A percentile compares a stretch with the other conserved stretches of the same genome.
Evolutionary conservation across 1,140 invertebrate species (phyloP).

Genomic region (Cherax quadricarinatus): DNA sequence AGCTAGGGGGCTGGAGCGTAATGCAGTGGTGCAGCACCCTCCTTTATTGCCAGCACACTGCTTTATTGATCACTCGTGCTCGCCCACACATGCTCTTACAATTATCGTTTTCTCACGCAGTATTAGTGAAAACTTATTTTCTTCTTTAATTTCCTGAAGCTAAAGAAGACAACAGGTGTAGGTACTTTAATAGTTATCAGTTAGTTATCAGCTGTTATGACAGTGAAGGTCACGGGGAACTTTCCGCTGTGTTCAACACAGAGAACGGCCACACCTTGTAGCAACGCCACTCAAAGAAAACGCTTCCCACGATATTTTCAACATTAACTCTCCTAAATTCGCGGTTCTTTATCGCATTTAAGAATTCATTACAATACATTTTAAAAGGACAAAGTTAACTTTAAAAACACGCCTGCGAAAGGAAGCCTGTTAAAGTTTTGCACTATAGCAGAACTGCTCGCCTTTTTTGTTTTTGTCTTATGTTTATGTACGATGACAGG

Average conservation of each 20-base stretch:
- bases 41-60: slow-evolving; percentile 13
- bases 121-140: neutral
- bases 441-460: too few relatives aligned
- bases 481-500: too few relatives aligned
- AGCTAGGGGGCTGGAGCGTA: neutral
- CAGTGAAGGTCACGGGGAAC: neutral
- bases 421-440: too few relatives aligned
- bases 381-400: too few relatives aligned
- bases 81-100: neutral
- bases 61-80: slow-evolving; percentile 7
- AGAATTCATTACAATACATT: too few relatives aligned
- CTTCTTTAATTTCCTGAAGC: neutral
- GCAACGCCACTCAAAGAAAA: neutral
- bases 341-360: too few relatives aligned
- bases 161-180: too few relatives aligned
- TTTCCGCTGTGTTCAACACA: neutral
- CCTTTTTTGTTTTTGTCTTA: too few relatives aligned
- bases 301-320: neutral
- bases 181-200: neutral
- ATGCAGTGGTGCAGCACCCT: neutral
- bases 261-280: neutral
- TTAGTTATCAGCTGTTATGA: neutral
- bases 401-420: too few relatives aligned
- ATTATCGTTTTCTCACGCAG: neutral
- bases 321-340: neutral